Evolutionary conservation across 2,888 invertebrate genomes (phyloP), one percentile per base, ranked within the genome.

Genomic region (Drosophila anceps): DNA sequence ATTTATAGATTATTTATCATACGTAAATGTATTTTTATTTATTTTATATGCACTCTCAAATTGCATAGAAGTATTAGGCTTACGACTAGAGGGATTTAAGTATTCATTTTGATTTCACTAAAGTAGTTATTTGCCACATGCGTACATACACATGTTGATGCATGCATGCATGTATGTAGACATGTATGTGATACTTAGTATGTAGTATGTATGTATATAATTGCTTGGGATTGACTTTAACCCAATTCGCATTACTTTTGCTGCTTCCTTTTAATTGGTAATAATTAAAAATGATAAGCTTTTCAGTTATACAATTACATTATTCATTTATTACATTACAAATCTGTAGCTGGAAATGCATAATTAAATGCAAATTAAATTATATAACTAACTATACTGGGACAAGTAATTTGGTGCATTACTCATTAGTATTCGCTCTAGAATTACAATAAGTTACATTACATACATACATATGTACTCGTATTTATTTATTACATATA

Each of bases 291-390:
- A 76, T 78, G 54, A 81, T 68, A 79, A 55, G 44, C 76, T 76
- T 79, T 79, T 53, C 60, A 39, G 69, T 64, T 69, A 54, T 59
- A 79, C 82, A 84, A 87, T 84, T 84, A 84, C 71, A 84, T 24
- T 53, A 72, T 87, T 82, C 80, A 79, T 87, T 82, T 82, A 79
- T 85, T 88, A 87, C 83, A 87, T 79, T 84, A 84, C 87, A 82
- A 69, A 86, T 57, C 65, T 73, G 73, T 65, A 63, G 64, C 67
- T 85, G 85, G 83, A 84, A 84, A 84, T 84, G 84, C 84, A 88
- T 88, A 41, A 57, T 64, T 84, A 88, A 85, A 84, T 84, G 84
- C 88, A 87, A 81, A 84, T 70, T 60, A 88, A 85, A 76, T 81
- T 72, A 70, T 74, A 72, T 73, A 68, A 74, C 84, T 83, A 84